These are phyloP conservation scores for Prionailurus bengalensis DNA, from an alignment of 2,113 vertebrate genomes.

Conservation along the genomic window DNA sequence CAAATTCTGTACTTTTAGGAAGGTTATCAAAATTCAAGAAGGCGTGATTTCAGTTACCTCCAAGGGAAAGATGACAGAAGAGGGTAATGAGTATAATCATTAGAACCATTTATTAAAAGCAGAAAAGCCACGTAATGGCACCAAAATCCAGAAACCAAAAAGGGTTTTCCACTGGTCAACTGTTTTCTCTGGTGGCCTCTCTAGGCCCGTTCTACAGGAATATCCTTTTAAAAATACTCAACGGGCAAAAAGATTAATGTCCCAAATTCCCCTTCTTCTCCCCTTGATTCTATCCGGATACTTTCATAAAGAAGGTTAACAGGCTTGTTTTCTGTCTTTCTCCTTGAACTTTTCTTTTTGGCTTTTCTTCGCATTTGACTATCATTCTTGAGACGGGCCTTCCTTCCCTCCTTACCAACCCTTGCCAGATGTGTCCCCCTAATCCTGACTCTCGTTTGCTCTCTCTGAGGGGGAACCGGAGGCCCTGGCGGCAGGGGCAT, in stretches of 20 bases:
- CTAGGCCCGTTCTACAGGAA: neutral
- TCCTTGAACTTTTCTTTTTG: neutral
- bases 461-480: neutral
- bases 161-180: neutral
- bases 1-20: neutral
- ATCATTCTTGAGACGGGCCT: neutral
- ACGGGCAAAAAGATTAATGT: neutral
- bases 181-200: neutral
- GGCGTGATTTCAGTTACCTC: neutral
- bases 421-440: fast-evolving
- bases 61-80: neutral
- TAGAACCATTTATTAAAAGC: neutral
- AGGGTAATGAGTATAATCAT: neutral
- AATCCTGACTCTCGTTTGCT: neutral
- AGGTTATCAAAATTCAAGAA: neutral
- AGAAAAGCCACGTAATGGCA: neutral
- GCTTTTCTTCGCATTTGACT: neutral
- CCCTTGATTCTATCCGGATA: neutral
- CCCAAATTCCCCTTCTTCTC: neutral
- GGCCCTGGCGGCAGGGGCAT: neutral
- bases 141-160: neutral
- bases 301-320: neutral
- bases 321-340: neutral
- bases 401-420: neutral
- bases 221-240: neutral